Evolutionary conservation across 2,797 vertebrate species (phyloP).

Genomic region (Hypotaenidia philippensis): DNA sequence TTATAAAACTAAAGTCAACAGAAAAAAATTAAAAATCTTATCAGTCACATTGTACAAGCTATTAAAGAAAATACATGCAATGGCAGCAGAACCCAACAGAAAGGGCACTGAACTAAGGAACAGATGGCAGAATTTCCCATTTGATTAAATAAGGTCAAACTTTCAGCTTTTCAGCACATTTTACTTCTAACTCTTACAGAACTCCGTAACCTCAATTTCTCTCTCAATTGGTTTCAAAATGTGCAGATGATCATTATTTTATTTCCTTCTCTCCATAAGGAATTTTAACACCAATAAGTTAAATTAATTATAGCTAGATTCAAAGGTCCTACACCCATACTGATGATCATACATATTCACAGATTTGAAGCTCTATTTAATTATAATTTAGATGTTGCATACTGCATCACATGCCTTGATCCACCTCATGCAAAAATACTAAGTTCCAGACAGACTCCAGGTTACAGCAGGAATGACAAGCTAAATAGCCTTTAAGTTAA

Average conservation of each 20-base stretch:
- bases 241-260: background rate
- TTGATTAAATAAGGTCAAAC: slow-evolving; percentile 13
- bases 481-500: slow-evolving; percentile 31
- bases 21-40: slow-evolving; percentile 12
- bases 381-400: background rate
- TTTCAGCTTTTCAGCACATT: slow-evolving; percentile 8
- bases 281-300: background rate
- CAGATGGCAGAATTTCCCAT: background rate
- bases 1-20: slow-evolving; percentile 26
- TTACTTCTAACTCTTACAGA: background rate
- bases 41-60: background rate
- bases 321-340: background rate
- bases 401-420: slow-evolving; percentile 38
- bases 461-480: slow-evolving; percentile 20
- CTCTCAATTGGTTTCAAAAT: background rate
- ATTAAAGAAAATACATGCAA: background rate
- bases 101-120: background rate
- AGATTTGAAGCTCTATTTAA: background rate
- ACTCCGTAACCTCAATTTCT: background rate
- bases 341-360: background rate
- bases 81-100: background rate
- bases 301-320: slow-evolving; percentile 44
- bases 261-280: background rate
- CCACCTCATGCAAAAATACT: background rate
- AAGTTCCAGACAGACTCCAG: slow-evolving; percentile 37